Conservation (phyloP, 2,797 vertebrate species). For the Anableps anableps region DNA sequence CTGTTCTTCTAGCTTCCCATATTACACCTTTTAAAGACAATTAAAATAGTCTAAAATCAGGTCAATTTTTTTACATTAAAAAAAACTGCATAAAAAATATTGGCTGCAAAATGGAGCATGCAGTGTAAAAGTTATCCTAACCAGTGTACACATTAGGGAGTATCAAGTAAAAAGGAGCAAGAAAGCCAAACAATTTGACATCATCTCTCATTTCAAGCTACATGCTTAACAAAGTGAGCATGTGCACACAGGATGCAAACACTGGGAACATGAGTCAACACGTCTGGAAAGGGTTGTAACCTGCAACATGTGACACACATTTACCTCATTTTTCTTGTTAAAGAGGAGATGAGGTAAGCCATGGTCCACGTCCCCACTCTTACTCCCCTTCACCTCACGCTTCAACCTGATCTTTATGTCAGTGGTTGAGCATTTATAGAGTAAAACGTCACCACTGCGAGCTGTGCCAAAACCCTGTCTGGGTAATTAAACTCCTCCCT, state of each 20-base stretch:
- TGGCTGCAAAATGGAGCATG: background rate
- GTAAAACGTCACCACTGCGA: constrained; percentile 44
- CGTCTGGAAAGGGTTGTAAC: constrained; percentile 47
- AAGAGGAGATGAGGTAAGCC: constrained; percentile 77
- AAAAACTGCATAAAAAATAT: background rate
- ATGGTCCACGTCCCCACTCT: constrained; percentile 36
- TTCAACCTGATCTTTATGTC: constrained; percentile 32
- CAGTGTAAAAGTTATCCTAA: background rate
- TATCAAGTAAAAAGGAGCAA: background rate
- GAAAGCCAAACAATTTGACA: constrained; percentile 16
- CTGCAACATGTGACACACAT: constrained; percentile 69
- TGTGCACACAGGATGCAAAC: constrained; percentile 20
- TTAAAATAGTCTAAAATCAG: background rate
- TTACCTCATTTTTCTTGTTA: constrained; percentile 78
- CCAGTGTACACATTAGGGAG: background rate
- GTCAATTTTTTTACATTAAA: background rate
- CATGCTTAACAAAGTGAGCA: constrained; percentile 21
- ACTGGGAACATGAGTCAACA: constrained; percentile 59
- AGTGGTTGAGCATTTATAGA: constrained; percentile 47
- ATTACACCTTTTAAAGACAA: background rate
- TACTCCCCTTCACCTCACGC: constrained; percentile 26
- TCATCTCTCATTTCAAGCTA: constrained; percentile 5
- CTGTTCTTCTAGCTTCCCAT: background rate
- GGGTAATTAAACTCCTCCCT: constrained; percentile 61
- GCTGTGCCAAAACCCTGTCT: constrained; percentile 40